Base-by-base conservation (phyloP, 1,140 invertebrate species). In the Drosophila punjabiensis region DNA sequence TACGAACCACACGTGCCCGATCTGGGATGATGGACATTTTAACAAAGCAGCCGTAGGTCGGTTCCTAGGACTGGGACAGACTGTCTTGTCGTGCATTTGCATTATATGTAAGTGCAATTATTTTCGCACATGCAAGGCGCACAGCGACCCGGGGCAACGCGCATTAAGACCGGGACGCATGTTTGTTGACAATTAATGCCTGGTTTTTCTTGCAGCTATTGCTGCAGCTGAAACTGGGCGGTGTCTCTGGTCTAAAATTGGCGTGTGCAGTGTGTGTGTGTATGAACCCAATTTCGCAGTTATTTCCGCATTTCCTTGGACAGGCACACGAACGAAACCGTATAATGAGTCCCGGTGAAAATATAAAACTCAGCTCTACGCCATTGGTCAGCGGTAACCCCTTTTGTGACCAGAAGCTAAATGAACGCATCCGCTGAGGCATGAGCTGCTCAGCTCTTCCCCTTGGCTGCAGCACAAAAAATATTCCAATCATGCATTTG, bases 131-230 rank as follows among this genome's bases (percentile, higher is more conserved):
- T 78, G 81, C 81, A 84, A 84, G 68, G 65, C 73, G 48, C 43
- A 32, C 39, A 41, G 20, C 41, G 53, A 69, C 62, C 45, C 28
- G 61, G 62, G 58, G 52, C 45, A 32, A 50, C 30, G 50, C 24
- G 50, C 35, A 64, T 47, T 58, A 37, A 59, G 37, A 48, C 48
- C 62, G n/a, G 30, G 48, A 61, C 70, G 70, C 80, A 87, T 82
- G 84, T 80, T 83, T 80, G 84, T 83, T 88, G 84, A 88, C 83
- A 87, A 87, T 87, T 87, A 83, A 88, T 88, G 80, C 62, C 65
- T 50, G 63, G 62, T 73, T 84, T 58, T 47, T 66, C 59, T 74
- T 58, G 35, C 35, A 47, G 53, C 37, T 50, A 50, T 45, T 52
- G 52, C 33, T 52, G 39, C 47, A 69, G 48, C 59, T 81, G 78